Conservation (phyloP, 1,140 invertebrate genomes). For the Odontomachus brunneus region DNA sequence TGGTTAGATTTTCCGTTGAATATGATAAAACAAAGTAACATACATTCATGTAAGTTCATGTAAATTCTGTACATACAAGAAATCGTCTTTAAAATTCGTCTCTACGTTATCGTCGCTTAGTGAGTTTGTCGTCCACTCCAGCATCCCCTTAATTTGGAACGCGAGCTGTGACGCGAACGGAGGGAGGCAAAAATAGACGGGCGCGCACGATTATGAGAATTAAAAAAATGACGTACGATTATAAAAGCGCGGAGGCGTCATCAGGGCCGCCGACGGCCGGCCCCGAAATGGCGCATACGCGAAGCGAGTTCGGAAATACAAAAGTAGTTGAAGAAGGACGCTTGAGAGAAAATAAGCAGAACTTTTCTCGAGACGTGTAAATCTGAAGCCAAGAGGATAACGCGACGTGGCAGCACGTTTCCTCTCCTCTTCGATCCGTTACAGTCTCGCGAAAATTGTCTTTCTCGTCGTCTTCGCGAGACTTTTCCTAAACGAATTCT, state of each 20-base stretch:
- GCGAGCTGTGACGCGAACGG: background rate
- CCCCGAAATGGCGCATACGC: background rate
- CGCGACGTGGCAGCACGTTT: slow-evolving; percentile 4
- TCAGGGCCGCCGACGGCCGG: background rate
- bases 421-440: slow-evolving; percentile 8
- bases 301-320: background rate
- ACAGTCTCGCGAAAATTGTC: slow-evolving; percentile 6
- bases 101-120: no score
- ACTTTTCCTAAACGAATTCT: background rate
- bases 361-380: background rate
- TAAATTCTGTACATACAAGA: no score
- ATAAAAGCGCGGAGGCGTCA: background rate
- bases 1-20: no score
- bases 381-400: slow-evolving; percentile 8
- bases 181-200: background rate
- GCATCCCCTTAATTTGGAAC: background rate
- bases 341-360: slow-evolving; percentile 28
- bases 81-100: no score
- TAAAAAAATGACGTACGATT: slow-evolving; percentile 1
- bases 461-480: background rate
- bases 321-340: background rate
- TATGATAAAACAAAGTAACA: no score
- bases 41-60: no score
- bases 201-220: background rate
- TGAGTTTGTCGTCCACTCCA: no score